phyloP scores from a whole-genome alignment of 2,888 invertebrate genomes.

The Drosophila mimetica region DNA sequence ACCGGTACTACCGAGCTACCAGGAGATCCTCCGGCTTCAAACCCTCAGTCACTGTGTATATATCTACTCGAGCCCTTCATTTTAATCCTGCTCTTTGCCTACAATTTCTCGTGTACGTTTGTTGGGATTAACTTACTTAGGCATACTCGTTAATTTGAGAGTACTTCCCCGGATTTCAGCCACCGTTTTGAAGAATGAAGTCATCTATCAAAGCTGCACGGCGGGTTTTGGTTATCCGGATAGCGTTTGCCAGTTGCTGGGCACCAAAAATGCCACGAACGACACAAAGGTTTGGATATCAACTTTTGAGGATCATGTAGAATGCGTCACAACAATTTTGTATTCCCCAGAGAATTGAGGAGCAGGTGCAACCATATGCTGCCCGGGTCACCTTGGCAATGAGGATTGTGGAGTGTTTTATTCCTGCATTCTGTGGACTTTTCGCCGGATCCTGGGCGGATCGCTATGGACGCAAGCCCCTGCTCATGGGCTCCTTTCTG shows the following conservation, averaged over 20 bases:
- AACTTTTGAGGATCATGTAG: no score
- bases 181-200: constrained; percentile 87
- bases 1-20: background rate
- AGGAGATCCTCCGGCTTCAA: background rate
- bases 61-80: constrained; percentile 78
- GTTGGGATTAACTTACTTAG: rapidly evolving
- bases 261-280: constrained; percentile 85
- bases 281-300: constrained; percentile 80
- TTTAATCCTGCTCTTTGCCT: constrained; percentile 78
- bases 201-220: constrained; percentile 89
- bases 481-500: constrained; percentile 87
- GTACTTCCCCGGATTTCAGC: constrained; percentile 56
- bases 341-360: constrained; percentile 81
- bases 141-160: background rate
- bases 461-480: constrained; percentile 89
- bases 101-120: constrained; percentile 80
- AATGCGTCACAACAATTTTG: no score
- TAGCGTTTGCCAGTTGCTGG: constrained; percentile 85
- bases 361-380: constrained; percentile 87
- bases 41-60: constrained; percentile 15
- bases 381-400: constrained; percentile 87
- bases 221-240: constrained; percentile 86
- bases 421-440: constrained; percentile 88
- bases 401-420: constrained; percentile 86
- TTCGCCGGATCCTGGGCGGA: constrained; percentile 93